Evolutionary conservation across 2,797 vertebrate species (phyloP), one percentile per base, ranked within the genome.

Genomic region (Rhynchotus rufescens): DNA sequence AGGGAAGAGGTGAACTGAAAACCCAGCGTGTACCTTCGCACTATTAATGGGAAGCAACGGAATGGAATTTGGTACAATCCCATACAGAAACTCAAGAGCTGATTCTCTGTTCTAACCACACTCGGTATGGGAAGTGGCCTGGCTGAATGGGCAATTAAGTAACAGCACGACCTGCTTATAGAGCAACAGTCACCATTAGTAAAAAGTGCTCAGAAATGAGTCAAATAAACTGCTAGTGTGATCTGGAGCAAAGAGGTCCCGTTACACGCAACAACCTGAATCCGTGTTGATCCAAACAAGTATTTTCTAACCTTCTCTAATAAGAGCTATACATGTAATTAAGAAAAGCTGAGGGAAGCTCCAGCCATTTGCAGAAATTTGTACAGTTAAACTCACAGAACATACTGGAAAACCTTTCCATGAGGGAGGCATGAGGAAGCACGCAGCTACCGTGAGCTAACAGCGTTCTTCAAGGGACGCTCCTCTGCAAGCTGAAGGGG

Each of bases 111-210:
- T 90, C 90, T 86, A 90, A 90, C 65, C 88, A 92, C 71, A 42
- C 26, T 36, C 44, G 17, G 36, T 57, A 40, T 34, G 52, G 93
- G 60, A 91, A 74, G 56, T 30, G 74, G 88, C 84, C 84, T 56
- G 32, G 74, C 62, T 66, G 38, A 66, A 45, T 36, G 75, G 74
- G 84, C 82, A 94, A 86, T 89, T 86, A 94, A 89, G 60, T 51
- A 84, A 91, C 36, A 54, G 52, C 38, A 57, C 61, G 88, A 94
- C 90, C 91, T 84, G 90, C 90, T 92, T 77, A 84, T 71, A 87
- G 90, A 90, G 80, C 77, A 93, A 60, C 60, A 76, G 67, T 28
- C 74, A n/a, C 67, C 67, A 44, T 65, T 57, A 95, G 85, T 69
- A 89, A 84, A 45, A 91, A 88, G 83, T 52, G 28, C 62, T 86